phyloP scores from a whole-genome alignment of 1,140 invertebrate species.

The Chymomyza costata region DNA sequence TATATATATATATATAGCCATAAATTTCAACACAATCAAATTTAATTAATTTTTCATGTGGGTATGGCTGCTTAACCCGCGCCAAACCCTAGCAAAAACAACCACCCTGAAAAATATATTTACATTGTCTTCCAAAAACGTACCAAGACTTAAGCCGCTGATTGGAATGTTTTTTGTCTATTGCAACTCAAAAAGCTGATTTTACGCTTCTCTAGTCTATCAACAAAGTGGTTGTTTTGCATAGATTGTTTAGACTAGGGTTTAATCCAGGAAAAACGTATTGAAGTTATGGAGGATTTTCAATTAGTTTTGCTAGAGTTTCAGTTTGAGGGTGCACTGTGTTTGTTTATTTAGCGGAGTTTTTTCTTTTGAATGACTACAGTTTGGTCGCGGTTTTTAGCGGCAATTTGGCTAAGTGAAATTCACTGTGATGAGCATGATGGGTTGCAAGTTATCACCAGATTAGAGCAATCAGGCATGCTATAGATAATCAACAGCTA shows the following conservation, averaged over 20 bases:
- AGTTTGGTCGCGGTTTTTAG: slow-evolving; percentile 61
- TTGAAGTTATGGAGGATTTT: slow-evolving; percentile 48
- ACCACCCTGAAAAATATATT: slow-evolving; percentile 25
- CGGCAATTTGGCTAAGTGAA: slow-evolving; percentile 62
- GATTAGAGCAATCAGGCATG: too few species aligned
- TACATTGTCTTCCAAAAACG: slow-evolving; percentile 33
- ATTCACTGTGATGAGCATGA: too few species aligned
- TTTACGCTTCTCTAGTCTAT: slow-evolving; percentile 43
- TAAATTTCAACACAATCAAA: slow-evolving; percentile 65
- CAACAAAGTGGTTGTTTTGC: neutral
- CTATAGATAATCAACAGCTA: too few species aligned
- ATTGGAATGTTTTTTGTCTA: slow-evolving; percentile 61
- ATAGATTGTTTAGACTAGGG: too few species aligned
- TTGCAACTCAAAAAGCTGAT: slow-evolving; percentile 50
- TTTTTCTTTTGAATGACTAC: slow-evolving; percentile 6
- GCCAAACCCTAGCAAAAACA: slow-evolving; percentile 20
- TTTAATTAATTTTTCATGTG: slow-evolving; percentile 63
- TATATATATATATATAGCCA: slow-evolving; percentile 17
- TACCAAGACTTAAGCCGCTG: slow-evolving; percentile 55
- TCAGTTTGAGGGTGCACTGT: too few species aligned
- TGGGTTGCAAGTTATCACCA: too few species aligned
- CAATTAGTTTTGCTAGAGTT: slow-evolving; percentile 53
- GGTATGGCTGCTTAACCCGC: slow-evolving; percentile 22
- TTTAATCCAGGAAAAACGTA: too few species aligned
- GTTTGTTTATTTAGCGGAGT: slow-evolving; percentile 38